Evolutionary conservation across 2,113 vertebrate genomes (phyloP).

Genomic region (Mesocricetus auratus): DNA sequence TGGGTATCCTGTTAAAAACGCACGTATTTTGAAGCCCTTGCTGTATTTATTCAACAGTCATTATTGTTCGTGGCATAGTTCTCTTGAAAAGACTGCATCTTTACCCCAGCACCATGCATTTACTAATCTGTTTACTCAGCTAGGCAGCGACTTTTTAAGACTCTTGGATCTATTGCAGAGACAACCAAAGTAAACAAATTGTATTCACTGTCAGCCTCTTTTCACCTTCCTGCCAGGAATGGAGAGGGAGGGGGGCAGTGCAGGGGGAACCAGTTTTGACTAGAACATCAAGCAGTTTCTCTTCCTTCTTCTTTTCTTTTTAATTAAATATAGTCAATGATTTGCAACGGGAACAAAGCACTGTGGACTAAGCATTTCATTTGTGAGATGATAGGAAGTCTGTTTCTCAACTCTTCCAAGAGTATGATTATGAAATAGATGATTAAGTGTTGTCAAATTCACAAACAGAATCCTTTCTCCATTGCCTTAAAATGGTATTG

Average conservation of each 20-base stretch:
- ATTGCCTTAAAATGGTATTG: slow-evolving; percentile 31
- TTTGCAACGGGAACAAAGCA: slow-evolving; percentile 64
- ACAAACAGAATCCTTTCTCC: slow-evolving; percentile 34
- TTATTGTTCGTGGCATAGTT: not conserved
- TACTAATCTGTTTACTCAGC: slow-evolving; percentile 43
- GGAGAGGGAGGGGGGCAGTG: too few relatives aligned
- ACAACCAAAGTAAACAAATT: slow-evolving; percentile 56
- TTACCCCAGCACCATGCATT: slow-evolving; percentile 27
- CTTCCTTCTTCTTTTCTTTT: not conserved
- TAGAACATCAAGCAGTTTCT: slow-evolving; percentile 24
- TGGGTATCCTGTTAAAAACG: not conserved
- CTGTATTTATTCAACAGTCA: not conserved
- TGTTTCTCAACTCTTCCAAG: slow-evolving; percentile 19
- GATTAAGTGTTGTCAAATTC: not conserved
- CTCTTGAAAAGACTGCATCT: not conserved
- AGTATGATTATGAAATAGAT: slow-evolving; percentile 53
- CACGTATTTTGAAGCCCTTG: not conserved
- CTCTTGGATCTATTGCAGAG: slow-evolving; percentile 44
- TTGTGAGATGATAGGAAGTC: not conserved
- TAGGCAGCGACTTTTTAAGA: slow-evolving; percentile 22
- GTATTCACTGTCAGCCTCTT: slow-evolving; percentile 53
- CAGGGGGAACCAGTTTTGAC: slow-evolving; percentile 55
- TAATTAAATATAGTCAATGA: slow-evolving; percentile 72
- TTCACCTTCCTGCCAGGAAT: slow-evolving; percentile 8
- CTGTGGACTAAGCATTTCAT: slow-evolving; percentile 31